Percentiles rank a stretch among this genome's conserved stretches.
These are phyloP conservation scores for Chaenogobius annularis DNA, from an alignment of 2,113 vertebrate species.

Conservation along the genomic window DNA sequence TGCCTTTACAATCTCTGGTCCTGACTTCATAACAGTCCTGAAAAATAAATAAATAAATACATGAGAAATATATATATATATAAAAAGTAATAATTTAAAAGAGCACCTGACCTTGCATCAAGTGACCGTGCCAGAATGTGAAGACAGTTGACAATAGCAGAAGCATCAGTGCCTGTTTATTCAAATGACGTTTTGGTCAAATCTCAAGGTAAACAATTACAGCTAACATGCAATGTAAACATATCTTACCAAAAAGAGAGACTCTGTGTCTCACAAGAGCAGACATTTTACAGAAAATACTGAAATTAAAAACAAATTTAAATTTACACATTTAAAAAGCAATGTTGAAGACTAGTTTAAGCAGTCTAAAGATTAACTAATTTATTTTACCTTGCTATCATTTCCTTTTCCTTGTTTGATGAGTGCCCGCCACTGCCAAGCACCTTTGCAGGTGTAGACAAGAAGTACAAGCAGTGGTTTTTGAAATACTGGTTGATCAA, in stretches of 20 bases:
- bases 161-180: constrained; percentile 84
- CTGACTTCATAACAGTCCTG: constrained; percentile 95
- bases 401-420: constrained; percentile 96
- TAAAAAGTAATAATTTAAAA: background rate
- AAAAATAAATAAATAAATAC: background rate
- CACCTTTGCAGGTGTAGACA: constrained; percentile 85
- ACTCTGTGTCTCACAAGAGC: constrained; percentile 93
- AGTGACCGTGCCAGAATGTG: constrained; percentile 90
- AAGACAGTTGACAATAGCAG: constrained; percentile 90
- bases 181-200: constrained; percentile 14
- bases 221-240: background rate
- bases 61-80: background rate
- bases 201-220: background rate
- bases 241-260: constrained; percentile 90
- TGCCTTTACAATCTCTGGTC: constrained; percentile 96
- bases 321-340: background rate
- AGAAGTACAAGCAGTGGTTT: constrained; percentile 85
- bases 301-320: constrained; percentile 46
- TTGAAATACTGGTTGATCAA: constrained; percentile 93
- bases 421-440: constrained; percentile 90
- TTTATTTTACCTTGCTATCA: constrained; percentile 87
- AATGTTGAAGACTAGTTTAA: background rate
- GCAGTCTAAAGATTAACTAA: background rate
- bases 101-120: constrained; percentile 83
- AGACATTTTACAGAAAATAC: constrained; percentile 95